Evolutionary conservation across 2,888 invertebrate genomes (phyloP), one percentile per base, ranked within the genome.

Genomic region (Eugnorisma glareosa): DNA sequence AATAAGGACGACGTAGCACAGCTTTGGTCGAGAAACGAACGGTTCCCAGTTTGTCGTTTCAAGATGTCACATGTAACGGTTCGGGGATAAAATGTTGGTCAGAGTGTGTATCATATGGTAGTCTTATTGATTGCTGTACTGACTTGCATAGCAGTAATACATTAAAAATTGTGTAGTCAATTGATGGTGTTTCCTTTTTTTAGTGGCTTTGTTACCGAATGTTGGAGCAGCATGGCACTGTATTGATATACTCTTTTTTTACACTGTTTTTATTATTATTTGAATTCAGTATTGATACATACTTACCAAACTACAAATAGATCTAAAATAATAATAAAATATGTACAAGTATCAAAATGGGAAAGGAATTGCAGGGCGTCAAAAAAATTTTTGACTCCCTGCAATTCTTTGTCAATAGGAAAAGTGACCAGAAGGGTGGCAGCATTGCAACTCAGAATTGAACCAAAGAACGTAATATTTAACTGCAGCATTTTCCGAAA

Each of bases 1-100:
- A 97, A 97, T 96, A 96, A 96, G 95, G 94, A 91, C 93, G 93
- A 92, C 93, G 94, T 92, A 92, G 93, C 93, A 91, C 92, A 92
- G 93, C 94, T 93, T 93, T 92, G 93, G 93, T 90, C 92, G 88
- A 85, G 89, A 86, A 91, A 91, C 90, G 89, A 90, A 89, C 91
- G 89, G 88, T 79, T 76, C 91, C 89, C 91, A 89, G 91, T 93
- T 91, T 92, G 93, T 92, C 93, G 92, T 92, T 92, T 90, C 91
- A 94, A 93, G 94, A 94, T 92, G 92, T 91, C 91, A 92, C 88
- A 84, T 85, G 83, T 81, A 85, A 82, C 73, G 76, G 78, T 87
- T 83, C 5, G 67, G 66, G 75, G 67, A 80, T 76, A 83, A 88
- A 88, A 88, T 83, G 77, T 85, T 86, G 86, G 80, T 86, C 82